Conservation (phyloP, 2,797 vertebrate species). For the Phoeniculus purpureus region DNA sequence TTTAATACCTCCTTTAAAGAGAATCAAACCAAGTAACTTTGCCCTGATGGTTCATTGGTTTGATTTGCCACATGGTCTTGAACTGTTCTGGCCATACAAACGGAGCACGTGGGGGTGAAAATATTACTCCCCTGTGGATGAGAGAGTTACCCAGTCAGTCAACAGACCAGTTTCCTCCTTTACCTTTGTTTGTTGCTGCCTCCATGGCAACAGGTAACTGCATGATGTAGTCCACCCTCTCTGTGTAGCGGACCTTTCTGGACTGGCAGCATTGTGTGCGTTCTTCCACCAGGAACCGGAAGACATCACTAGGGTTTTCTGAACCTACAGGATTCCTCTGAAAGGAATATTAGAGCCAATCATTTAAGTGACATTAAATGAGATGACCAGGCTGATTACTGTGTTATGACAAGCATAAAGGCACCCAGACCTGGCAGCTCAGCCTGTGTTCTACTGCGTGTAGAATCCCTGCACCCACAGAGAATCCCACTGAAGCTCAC, state of each 20-base stretch:
- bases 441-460: neutral
- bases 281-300: conserved; percentile 96
- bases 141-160: neutral
- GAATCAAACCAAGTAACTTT: neutral
- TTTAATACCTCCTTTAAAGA: neutral
- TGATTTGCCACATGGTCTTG: neutral
- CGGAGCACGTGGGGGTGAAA: neutral
- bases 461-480: neutral
- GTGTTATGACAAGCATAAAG: neutral
- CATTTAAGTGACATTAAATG: fast-evolving
- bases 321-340: conserved; percentile 93
- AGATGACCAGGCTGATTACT: neutral
- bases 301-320: conserved; percentile 94
- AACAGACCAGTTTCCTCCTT: neutral
- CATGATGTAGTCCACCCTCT: conserved; percentile 96
- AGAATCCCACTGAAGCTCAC: neutral
- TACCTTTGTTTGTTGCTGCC: conserved; percentile 95
- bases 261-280: conserved; percentile 95
- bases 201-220: conserved; percentile 92
- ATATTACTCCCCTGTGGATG: neutral
- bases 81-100: neutral
- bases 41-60: neutral
- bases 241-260: conserved; percentile 90
- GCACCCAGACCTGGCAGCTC: neutral
- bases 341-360: neutral